Evolutionary conservation across 2,113 vertebrate genomes (phyloP).

Genomic region (Octodon degus): DNA sequence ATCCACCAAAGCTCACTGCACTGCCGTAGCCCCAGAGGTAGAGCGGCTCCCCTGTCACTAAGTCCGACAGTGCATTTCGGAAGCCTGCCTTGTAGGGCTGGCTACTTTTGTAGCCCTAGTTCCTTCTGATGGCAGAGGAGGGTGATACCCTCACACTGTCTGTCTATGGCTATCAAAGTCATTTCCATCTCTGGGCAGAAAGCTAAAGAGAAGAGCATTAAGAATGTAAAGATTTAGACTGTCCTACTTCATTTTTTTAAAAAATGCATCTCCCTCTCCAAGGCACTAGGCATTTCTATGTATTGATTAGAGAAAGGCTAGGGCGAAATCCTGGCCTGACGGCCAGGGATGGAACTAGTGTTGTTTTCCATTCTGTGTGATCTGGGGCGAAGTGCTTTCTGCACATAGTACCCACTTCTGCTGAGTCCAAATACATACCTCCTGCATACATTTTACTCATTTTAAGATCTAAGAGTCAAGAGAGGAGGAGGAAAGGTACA

Average conservation of each 20-base stretch:
- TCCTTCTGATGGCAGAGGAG: background rate
- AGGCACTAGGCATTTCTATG: conserved; percentile 61
- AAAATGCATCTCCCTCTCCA: conserved; percentile 53
- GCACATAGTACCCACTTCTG: background rate
- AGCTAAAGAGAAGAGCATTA: background rate
- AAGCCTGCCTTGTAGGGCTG: conserved; percentile 59
- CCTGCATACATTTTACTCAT: conserved; percentile 16
- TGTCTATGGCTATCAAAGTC: background rate
- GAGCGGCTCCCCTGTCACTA: conserved; percentile 79
- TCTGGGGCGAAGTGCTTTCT: background rate
- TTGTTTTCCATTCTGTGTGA: conserved; percentile 44
- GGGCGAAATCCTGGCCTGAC: conserved; percentile 64
- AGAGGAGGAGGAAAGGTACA: background rate
- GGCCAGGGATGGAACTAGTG: background rate
- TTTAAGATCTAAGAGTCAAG: background rate
- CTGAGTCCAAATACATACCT: conserved; percentile 27
- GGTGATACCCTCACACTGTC: background rate
- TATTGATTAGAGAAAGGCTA: conserved; percentile 63
- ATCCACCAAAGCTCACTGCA: conserved; percentile 87
- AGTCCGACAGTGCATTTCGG: conserved; percentile 77
- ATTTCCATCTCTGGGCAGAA: background rate
- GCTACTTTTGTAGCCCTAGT: conserved; percentile 51
- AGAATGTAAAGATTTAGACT: conserved; percentile 22
- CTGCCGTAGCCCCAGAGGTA: conserved; percentile 82
- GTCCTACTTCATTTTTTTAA: background rate